These are phyloP conservation scores for Clitarchus hookeri DNA, from an alignment of 2,888 invertebrate species.

Conservation along the genomic window DNA sequence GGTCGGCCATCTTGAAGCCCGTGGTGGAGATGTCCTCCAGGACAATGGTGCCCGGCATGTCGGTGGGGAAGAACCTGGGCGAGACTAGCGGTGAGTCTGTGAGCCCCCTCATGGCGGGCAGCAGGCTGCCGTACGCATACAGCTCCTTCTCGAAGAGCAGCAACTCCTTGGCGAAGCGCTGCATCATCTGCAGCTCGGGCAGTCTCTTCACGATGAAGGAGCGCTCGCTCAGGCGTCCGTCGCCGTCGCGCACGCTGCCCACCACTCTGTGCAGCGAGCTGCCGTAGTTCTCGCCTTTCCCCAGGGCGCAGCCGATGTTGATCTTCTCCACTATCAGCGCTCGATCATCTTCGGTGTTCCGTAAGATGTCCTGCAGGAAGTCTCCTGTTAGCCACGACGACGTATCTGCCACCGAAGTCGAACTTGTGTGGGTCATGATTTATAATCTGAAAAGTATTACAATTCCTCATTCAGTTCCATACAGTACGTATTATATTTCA, in stretches of 20 bases:
- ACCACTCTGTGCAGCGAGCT: conserved; percentile 21
- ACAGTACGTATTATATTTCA: too few species aligned
- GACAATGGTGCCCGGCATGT: conserved; percentile 22
- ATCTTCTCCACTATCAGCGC: not conserved
- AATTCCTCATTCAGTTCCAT: too few species aligned
- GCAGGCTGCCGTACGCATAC: not conserved
- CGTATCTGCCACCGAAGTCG: too few species aligned
- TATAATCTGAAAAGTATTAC: too few species aligned
- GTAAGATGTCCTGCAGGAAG: not conserved
- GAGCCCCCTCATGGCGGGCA: not conserved
- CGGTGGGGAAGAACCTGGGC: not conserved
- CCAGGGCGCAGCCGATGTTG: not conserved
- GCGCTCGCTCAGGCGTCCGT: too few species aligned
- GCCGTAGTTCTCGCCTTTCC: conserved; percentile 25
- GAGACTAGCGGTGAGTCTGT: not conserved
- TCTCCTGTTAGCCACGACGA: not conserved
- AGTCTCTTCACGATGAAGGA: conserved; percentile 34
- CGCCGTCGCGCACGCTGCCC: not conserved
- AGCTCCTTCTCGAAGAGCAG: conserved; percentile 32
- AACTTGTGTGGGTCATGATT: too few species aligned
- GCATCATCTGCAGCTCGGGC: conserved; percentile 31
- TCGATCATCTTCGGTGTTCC: not conserved
- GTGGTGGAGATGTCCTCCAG: conserved; percentile 33
- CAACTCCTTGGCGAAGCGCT: conserved; percentile 27
- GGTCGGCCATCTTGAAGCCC: conserved; percentile 30